phyloP scores from a whole-genome alignment of 2,888 invertebrate genomes.

The Oscheius myriophilus region DNA sequence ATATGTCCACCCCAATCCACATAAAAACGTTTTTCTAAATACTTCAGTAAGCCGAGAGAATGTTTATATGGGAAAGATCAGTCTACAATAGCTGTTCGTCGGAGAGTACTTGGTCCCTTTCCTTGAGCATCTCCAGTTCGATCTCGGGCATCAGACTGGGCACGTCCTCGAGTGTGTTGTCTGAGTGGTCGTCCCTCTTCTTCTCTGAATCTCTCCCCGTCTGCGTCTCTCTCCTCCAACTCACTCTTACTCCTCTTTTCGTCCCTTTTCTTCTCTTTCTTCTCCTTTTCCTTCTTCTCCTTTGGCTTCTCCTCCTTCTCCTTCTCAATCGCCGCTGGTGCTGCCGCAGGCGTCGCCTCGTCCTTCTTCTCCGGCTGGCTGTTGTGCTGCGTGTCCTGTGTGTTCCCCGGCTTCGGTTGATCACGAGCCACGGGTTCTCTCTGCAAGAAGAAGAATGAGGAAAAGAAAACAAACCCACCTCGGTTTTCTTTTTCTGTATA shows the following conservation, averaged over 20 bases:
- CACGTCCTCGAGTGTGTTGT: constrained; percentile 18
- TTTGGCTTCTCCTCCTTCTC: background rate
- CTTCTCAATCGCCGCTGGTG: background rate
- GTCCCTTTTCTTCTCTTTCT: background rate
- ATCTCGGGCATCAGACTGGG: constrained; percentile 21
- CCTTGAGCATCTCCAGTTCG: constrained; percentile 20
- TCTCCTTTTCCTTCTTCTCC: background rate
- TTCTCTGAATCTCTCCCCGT: too few species aligned
- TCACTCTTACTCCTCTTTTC: background rate
- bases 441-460: background rate
- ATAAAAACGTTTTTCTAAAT: too few species aligned
- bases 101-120: constrained; percentile 21
- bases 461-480: too few species aligned
- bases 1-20: too few species aligned
- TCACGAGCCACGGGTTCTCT: background rate
- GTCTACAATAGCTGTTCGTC: constrained; percentile 19
- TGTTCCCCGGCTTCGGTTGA: constrained; percentile 15
- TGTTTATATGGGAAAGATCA: background rate
- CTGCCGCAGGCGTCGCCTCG: background rate
- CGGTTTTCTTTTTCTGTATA: constrained; percentile 9
- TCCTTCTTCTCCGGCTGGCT: too few species aligned
- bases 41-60: background rate
- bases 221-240: too few species aligned
- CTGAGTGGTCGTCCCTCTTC: constrained; percentile 3
- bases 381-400: constrained; percentile 13